A percentile compares a stretch with the other conserved stretches of the same genome.
phyloP scores from a whole-genome alignment of 2,888 invertebrate genomes.

The Tetranychus piercei region DNA sequence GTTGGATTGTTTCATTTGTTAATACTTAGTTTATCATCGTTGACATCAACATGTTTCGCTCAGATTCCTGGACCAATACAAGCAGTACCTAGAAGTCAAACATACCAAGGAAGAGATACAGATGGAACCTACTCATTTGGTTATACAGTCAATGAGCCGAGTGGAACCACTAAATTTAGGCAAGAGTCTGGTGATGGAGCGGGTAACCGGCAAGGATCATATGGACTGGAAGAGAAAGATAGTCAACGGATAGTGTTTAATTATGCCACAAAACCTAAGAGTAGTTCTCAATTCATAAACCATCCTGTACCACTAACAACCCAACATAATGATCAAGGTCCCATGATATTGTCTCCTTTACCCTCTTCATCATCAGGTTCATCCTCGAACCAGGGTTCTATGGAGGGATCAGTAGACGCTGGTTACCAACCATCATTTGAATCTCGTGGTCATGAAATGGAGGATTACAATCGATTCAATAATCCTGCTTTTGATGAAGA shows the following conservation, averaged over 20 bases:
- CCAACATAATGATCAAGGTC: neutral
- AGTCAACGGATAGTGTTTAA: conserved; percentile 7
- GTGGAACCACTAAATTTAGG: conserved; percentile 9
- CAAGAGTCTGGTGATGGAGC: conserved; percentile 13
- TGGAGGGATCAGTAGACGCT: neutral
- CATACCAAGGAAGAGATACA: neutral
- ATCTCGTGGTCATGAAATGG: neutral
- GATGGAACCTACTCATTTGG: conserved; percentile 15
- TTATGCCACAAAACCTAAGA: neutral
- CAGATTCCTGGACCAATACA: neutral
- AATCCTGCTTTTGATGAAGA: neutral
- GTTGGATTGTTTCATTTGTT: neutral
- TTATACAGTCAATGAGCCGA: conserved; percentile 13
- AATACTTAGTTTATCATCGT: neutral
- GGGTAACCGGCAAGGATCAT: conserved; percentile 14
- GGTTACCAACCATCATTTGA: neutral
- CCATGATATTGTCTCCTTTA: neutral
- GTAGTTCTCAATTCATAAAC: neutral
- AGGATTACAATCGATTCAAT: neutral
- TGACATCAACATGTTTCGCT: too few relatives aligned
- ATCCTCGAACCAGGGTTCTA: neutral
- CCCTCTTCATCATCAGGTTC: neutral
- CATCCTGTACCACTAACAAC: neutral
- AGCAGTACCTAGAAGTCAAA: neutral
- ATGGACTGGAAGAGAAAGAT: conserved; percentile 11